Conservation (phyloP, 2,113 vertebrate species). For the Poicephalus gulielmi region DNA sequence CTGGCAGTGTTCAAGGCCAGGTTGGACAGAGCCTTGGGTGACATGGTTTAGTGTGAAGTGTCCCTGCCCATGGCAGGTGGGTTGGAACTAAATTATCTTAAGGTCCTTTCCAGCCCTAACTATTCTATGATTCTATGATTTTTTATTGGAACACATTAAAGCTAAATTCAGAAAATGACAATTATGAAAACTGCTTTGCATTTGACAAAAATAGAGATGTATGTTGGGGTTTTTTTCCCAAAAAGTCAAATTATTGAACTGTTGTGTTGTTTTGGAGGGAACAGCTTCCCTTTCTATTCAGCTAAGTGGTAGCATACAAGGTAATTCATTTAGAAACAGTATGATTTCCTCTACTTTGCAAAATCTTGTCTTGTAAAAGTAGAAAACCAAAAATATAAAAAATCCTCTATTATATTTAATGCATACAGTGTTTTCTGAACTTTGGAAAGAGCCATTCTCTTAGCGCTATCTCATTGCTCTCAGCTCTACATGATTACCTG, state of each 20-base stretch:
- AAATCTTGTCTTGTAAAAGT: slow-evolving; percentile 2
- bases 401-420: not conserved
- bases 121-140: not conserved
- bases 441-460: not conserved
- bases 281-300: not conserved
- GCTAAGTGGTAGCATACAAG: not conserved
- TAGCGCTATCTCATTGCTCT: not conserved
- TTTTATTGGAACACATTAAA: not conserved
- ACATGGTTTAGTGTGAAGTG: too few relatives aligned
- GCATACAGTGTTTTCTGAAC: not conserved
- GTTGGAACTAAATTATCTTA: too few relatives aligned
- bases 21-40: too few relatives aligned
- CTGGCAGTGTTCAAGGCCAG: too few relatives aligned
- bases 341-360: not conserved
- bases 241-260: not conserved
- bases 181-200: not conserved
- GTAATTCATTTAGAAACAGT: not conserved
- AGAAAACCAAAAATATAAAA: slow-evolving; percentile 5
- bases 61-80: too few relatives aligned
- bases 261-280: not conserved
- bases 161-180: not conserved
- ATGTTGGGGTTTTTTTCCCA: not conserved
- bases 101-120: too few relatives aligned
- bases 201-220: not conserved
- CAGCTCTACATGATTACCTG: not conserved